Conservation (phyloP, 2,113 vertebrate genomes). For the Tychaedon coryphoeus region DNA sequence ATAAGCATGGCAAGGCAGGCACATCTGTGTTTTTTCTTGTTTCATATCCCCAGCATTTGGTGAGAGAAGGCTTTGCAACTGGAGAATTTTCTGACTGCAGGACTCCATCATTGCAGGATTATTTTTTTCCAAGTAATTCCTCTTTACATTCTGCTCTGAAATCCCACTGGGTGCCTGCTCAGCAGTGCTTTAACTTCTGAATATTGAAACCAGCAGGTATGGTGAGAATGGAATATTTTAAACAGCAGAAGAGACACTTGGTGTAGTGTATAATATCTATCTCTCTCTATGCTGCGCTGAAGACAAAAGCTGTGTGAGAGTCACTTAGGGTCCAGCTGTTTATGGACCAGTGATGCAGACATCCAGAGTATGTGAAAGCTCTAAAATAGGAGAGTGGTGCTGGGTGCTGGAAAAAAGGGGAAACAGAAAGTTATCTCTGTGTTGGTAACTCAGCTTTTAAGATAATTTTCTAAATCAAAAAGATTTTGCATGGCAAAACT, state of each 20-base stretch:
- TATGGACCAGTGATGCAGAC: neutral
- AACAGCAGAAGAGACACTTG: neutral
- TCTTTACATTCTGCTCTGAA: slow-evolving; percentile 35
- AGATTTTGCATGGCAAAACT: neutral
- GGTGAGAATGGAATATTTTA: slow-evolving; percentile 42
- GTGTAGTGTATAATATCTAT: neutral
- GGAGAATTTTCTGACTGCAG: neutral
- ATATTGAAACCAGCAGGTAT: slow-evolving; percentile 66
- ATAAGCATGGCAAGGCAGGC: neutral
- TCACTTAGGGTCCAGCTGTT: neutral
- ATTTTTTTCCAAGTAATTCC: neutral
- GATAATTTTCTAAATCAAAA: neutral
- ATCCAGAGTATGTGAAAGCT: neutral
- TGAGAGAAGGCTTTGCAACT: neutral
- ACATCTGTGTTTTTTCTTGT: neutral
- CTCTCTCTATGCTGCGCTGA: neutral
- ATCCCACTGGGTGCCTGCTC: slow-evolving; percentile 47
- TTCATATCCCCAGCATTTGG: neutral
- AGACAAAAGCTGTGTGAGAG: neutral
- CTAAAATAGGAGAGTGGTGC: neutral
- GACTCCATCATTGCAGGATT: neutral
- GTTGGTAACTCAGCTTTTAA: neutral
- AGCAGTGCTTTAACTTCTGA: slow-evolving; percentile 48
- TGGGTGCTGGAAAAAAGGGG: neutral
- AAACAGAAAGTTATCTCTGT: neutral